Percentiles rank a stretch among this genome's conserved stretches.
These are phyloP conservation scores for Nothoprocta perdicaria DNA, from an alignment of 2,113 vertebrate species.

Conservation along the genomic window DNA sequence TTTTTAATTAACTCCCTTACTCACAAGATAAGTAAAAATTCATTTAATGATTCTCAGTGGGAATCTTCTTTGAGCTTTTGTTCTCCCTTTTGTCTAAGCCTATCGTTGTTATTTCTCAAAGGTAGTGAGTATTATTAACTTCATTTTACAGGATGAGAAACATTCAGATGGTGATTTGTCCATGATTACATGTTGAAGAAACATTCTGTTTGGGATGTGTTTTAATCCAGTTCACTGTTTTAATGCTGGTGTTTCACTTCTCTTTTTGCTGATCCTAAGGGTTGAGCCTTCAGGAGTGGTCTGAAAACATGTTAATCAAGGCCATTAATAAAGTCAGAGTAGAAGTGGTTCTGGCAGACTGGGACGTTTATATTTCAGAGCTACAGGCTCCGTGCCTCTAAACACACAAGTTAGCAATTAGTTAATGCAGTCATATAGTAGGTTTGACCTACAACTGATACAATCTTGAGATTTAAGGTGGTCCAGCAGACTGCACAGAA, in stretches of 20 bases:
- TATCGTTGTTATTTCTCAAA: slow-evolving; percentile 28
- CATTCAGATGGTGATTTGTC: background rate
- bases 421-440: background rate
- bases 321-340: background rate
- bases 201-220: background rate
- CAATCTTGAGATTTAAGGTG: background rate
- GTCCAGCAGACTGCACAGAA: background rate
- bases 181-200: background rate
- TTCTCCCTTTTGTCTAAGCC: background rate
- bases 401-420: background rate
- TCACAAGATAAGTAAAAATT: slow-evolving; percentile 31
- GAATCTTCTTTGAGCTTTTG: background rate
- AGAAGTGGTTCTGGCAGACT: background rate
- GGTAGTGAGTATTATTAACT: background rate
- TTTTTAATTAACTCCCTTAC: slow-evolving; percentile 50
- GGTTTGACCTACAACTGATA: background rate
- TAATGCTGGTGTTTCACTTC: background rate
- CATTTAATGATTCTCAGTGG: background rate
- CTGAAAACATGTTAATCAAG: background rate
- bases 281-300: background rate
- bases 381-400: background rate
- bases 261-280: background rate
- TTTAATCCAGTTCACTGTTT: background rate
- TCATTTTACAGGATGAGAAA: slow-evolving; percentile 22
- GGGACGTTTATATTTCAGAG: background rate